phyloP scores from a whole-genome alignment of 2,797 vertebrate species.

The Sibirionetta formosa region DNA sequence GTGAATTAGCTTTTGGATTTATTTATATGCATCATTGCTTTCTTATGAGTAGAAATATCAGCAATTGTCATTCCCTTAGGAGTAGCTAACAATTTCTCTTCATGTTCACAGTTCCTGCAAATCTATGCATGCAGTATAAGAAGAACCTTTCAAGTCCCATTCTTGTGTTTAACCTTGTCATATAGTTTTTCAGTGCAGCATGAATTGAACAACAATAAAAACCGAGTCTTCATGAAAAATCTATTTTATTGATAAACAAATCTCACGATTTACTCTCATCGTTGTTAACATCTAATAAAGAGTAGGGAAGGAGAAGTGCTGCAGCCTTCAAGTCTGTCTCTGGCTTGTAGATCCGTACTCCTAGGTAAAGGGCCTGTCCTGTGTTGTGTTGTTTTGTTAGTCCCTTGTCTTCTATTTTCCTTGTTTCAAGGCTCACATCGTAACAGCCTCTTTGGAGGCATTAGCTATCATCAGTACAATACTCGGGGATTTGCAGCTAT shows the following conservation, averaged over 20 bases:
- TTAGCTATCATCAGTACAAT: background rate
- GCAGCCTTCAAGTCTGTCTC: background rate
- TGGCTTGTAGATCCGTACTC: background rate
- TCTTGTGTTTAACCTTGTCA: background rate
- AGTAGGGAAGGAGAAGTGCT: background rate
- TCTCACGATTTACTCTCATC: background rate
- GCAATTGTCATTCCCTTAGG: fast-evolving
- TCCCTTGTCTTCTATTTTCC: background rate
- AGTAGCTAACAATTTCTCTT: background rate
- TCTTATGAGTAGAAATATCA: background rate
- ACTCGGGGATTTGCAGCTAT: background rate
- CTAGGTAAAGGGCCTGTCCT: background rate
- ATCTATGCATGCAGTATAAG: background rate
- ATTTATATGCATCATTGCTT: background rate
- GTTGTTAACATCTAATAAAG: background rate
- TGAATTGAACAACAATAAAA: background rate
- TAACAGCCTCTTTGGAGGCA: background rate
- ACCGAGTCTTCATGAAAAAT: fast-evolving
- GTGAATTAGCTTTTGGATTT: background rate
- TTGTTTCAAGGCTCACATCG: background rate
- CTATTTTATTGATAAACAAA: background rate
- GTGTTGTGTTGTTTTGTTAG: background rate
- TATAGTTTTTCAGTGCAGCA: background rate
- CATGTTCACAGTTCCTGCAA: background rate
- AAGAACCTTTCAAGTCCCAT: background rate